Evolutionary conservation across 2,113 vertebrate species (phyloP), one percentile per base, ranked within the genome.

Genomic region (Manacus vitellinus): DNA sequence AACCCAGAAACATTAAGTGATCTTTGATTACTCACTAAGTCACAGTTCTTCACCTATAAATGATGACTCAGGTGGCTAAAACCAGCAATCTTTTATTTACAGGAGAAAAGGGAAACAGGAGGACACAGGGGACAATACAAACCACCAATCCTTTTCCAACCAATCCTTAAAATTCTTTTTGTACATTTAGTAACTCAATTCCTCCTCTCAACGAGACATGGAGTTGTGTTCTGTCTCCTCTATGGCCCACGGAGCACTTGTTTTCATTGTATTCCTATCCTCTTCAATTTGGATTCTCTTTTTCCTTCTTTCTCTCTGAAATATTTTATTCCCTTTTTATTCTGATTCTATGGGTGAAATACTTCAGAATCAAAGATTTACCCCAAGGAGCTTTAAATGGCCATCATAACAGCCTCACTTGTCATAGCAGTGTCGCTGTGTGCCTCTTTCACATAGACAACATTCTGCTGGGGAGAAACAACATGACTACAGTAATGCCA

Each of bases 191-290:
- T 73, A 41, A 41, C 5, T 31, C 23, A 30, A 2, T 15, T 71
- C 8, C 6, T 71, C 62, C 43, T 89, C 68, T 67, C 43, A 31
- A 52, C 44, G 44, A 92, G 62, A 66, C 33, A 12, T 7, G 3
- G 15, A 49, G 6, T 30, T 82, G 10, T n/a, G 15, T 44, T 22
- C 16, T 3, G 3, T 27, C 41, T 86, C 59, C 37, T 65, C 37
- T 65, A 33, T 0, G 0, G 17, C 7, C 21, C 14, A 16, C 1
- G 0, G 4, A 63, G 19, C 35, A 4, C 16, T 52, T 84, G 10
- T 0, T 41, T 23, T 47, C 55, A 21, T 66, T 33, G 37, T 63
- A 27, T 59, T 63, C 74, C 35, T 66, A 28, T 47, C 10, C 4
- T 80, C 25, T 71, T 88, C 46, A 16, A 0, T 72, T 77, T 63